Conservation (phyloP, 1,140 invertebrate genomes). For the Anoplophora glabripennis region DNA sequence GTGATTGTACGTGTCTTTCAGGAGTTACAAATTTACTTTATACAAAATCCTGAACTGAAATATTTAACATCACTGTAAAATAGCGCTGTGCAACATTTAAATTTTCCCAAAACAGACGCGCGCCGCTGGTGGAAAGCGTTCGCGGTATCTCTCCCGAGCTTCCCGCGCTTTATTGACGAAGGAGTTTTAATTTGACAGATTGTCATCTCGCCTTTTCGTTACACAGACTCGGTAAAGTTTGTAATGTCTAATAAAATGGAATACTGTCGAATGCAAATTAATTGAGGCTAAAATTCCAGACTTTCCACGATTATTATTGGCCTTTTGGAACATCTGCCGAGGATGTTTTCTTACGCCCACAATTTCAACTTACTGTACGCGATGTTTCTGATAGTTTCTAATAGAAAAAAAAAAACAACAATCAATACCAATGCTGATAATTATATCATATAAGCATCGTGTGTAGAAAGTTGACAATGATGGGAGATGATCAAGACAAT, state of each 20-base stretch:
- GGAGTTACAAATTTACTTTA: too few species aligned
- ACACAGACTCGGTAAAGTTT: conserved; percentile 8
- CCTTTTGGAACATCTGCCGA: not conserved
- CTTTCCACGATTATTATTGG: not conserved
- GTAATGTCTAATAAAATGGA: conserved; percentile 15
- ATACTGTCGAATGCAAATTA: conserved; percentile 21
- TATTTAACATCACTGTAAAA: too few species aligned
- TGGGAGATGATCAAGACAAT: too few species aligned
- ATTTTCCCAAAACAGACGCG: too few species aligned
- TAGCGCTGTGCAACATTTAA: too few species aligned
- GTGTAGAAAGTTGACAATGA: too few species aligned
- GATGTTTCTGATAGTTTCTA: not conserved
- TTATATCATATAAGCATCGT: too few species aligned
- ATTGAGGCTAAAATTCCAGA: conserved; percentile 6
- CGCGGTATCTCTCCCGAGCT: not conserved
- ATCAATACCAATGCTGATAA: too few species aligned
- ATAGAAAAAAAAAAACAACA: not conserved
- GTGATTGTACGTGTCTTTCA: too few species aligned
- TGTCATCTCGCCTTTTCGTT: conserved; percentile 19
- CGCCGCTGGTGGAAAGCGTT: not conserved
- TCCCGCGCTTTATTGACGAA: conserved; percentile 14
- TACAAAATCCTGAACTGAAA: too few species aligned
- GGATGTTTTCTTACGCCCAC: not conserved
- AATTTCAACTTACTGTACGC: not conserved
- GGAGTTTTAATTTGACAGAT: conserved; percentile 23